Conservation (phyloP, 2,797 vertebrate genomes). For the Enteromius mattozi region DNA sequence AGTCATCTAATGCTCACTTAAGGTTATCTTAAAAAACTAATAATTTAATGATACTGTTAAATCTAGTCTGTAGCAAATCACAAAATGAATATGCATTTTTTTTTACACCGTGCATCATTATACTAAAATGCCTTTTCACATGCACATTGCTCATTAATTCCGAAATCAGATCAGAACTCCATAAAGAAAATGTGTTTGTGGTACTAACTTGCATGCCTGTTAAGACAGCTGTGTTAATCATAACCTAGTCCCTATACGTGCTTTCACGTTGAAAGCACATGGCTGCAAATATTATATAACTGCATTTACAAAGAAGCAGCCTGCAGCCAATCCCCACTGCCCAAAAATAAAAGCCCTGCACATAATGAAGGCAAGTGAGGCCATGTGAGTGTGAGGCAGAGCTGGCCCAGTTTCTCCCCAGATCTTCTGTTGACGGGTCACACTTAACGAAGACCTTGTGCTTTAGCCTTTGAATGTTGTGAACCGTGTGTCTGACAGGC, state of each 20-base stretch:
- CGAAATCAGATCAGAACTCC: neutral
- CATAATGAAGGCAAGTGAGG: conserved; percentile 74
- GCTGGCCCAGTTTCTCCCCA: conserved; percentile 71
- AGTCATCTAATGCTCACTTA: neutral
- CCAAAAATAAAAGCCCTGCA: conserved; percentile 68
- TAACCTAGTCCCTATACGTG: conserved; percentile 60
- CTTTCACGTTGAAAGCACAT: conserved; percentile 71
- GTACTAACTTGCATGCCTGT: neutral
- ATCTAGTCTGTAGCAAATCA: neutral
- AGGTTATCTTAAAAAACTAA: neutral
- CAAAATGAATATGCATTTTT: neutral
- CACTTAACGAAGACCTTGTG: conserved; percentile 23
- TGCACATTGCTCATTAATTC: neutral
- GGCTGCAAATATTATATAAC: conserved; percentile 73
- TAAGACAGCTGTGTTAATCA: conserved; percentile 35
- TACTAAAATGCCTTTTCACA: neutral
- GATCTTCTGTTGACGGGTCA: conserved; percentile 12
- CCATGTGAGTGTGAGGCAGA: conserved; percentile 68
- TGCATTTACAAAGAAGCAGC: conserved; percentile 71
- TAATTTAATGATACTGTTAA: neutral
- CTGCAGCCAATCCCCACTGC: conserved; percentile 59
- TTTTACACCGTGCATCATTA: neutral
- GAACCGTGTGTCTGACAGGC: conserved; percentile 17
- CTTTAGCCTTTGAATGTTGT: conserved; percentile 13
- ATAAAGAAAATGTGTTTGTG: neutral